Conservation (phyloP, 2,113 vertebrate genomes). For the Rattus norvegicus region GRCr8 NC_086027.1:98800501-98801000, state of each 20-base stretch:
- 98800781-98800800: background rate
- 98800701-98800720: background rate
- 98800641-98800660: background rate
- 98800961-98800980: rapidly evolving
- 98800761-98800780: background rate
- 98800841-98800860: no score
- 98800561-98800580: rapidly evolving
- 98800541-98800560: background rate
- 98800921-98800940: rapidly evolving
- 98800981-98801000: rapidly evolving
- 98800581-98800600: background rate
- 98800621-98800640: rapidly evolving
- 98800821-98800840: background rate
- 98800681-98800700: background rate
- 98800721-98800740: background rate
- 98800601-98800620: background rate
- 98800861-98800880: no score
- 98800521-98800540: background rate
- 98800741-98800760: background rate
- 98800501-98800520: background rate
- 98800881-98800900: no score
- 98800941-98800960: background rate
- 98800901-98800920: no score
- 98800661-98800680: no score
- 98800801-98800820: background rate